These are phyloP conservation scores for Notiomystis cincta DNA, from an alignment of 2,113 vertebrate species.

Conservation along the genomic window DNA sequence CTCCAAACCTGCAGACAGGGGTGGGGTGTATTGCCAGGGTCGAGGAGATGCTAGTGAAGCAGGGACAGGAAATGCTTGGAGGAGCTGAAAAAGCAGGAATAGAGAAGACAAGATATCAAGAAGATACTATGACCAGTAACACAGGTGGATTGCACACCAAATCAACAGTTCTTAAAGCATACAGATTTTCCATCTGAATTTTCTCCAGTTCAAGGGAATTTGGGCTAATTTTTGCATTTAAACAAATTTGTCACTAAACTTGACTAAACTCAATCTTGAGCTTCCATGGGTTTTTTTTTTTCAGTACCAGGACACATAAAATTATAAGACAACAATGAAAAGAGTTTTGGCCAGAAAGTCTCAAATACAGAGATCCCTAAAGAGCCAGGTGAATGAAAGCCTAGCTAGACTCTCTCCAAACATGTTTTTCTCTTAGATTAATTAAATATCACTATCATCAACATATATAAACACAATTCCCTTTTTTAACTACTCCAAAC, in stretches of 20 bases:
- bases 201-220: neutral
- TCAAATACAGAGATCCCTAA: neutral
- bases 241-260: neutral
- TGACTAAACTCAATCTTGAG: neutral
- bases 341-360: neutral
- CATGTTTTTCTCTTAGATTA: neutral
- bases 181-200: neutral
- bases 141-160: neutral
- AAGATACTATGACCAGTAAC: neutral
- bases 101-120: neutral
- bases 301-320: neutral
- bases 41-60: neutral
- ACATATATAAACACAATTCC: neutral
- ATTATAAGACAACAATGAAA: neutral
- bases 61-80: neutral
- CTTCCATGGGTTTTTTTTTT: neutral
- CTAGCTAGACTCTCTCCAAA: neutral
- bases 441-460: neutral
- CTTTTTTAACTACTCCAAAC: neutral
- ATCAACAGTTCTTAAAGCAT: neutral
- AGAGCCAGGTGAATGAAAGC: neutral
- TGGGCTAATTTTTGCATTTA: neutral
- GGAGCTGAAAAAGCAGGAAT: neutral
- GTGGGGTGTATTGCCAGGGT: rapidly evolving
- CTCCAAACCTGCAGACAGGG: neutral